Evolutionary conservation across 1,140 invertebrate genomes (phyloP), one percentile per base, ranked within the genome.

Genomic region (Pseudomyrmex sp.): DNA sequence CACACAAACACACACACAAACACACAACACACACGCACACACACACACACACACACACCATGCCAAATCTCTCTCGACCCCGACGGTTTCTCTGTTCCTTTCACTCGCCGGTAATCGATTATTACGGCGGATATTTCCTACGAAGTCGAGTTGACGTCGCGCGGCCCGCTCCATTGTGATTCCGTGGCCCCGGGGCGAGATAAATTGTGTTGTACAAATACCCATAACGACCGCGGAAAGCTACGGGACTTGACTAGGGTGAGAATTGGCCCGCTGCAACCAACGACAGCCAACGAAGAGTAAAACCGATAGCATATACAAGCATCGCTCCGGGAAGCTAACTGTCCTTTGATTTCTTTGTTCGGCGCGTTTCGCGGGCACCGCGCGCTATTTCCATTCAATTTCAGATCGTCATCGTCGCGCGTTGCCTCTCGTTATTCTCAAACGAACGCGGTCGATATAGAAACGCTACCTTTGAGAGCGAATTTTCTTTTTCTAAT

Each of bases 171-270:
- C 73, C 70, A 91, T 89, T 89, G 88, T 89, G 69, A 35, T 56
- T 54, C 35, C 52, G 62, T 69, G 80, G 54, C 82, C 85, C 44
- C 69, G 62, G 65, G 74, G 83, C 79, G 85, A 88, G 86, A 87
- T 90, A 91, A 91, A 91, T 91, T 91, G 89, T 91, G 90, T 88
- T 91, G 90, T 91, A 88, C 88, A 90, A 90, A 90, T 89, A 88
- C 82, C 84, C 77, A 65, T 84, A 86, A 84, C 79, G 82, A 84
- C 46, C 82, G 58, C 63, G 84, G 72, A 75, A 73, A 69, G 83
- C 54, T 74, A 79, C 15, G 26, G 69, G 52, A 52, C 48, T 63
- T 48, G 70, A 44, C 62, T 74, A 63, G 79, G 59, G 70, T 35
- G 72, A 76, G 84, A 85, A 83, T 87, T 76, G 84, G 70, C 50